These are phyloP conservation scores for Rhorus exstirpatorius DNA, from an alignment of 2,888 invertebrate species.

Conservation along the genomic window DNA sequence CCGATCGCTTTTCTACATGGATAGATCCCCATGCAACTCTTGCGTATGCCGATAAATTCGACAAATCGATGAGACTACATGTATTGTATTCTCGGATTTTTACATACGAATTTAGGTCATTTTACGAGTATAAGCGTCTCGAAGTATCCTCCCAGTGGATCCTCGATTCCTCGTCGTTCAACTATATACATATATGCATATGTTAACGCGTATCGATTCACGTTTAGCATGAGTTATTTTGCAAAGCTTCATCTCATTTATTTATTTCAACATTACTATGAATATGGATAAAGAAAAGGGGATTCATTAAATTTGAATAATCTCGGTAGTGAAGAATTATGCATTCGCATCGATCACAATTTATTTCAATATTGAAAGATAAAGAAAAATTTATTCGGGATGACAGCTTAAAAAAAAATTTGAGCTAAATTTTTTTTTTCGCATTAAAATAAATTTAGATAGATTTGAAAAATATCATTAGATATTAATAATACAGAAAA, in stretches of 20 bases:
- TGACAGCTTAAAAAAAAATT: too few relatives aligned
- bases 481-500: too few relatives aligned
- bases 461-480: too few relatives aligned
- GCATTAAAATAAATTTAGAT: too few relatives aligned
- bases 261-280: neutral
- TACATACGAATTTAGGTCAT: slow-evolving; percentile 40
- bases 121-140: slow-evolving; percentile 20
- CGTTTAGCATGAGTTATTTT: neutral
- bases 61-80: slow-evolving; percentile 24
- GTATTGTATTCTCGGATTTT: neutral
- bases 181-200: neutral
- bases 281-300: neutral
- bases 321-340: too few relatives aligned
- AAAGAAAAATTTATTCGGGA: too few relatives aligned
- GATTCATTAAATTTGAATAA: neutral
- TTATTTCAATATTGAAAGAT: too few relatives aligned
- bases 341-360: too few relatives aligned
- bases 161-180: slow-evolving; percentile 11
- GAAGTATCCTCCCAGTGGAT: slow-evolving; percentile 27
- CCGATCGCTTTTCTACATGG: slow-evolving; percentile 52
- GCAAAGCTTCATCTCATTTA: neutral
- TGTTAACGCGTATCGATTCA: slow-evolving; percentile 5
- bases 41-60: slow-evolving; percentile 58
- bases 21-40: slow-evolving; percentile 36
- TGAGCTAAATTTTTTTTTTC: too few relatives aligned